These are phyloP conservation scores for Panzeria rudis DNA, from an alignment of 2,888 invertebrate species.

Conservation along the genomic window DNA sequence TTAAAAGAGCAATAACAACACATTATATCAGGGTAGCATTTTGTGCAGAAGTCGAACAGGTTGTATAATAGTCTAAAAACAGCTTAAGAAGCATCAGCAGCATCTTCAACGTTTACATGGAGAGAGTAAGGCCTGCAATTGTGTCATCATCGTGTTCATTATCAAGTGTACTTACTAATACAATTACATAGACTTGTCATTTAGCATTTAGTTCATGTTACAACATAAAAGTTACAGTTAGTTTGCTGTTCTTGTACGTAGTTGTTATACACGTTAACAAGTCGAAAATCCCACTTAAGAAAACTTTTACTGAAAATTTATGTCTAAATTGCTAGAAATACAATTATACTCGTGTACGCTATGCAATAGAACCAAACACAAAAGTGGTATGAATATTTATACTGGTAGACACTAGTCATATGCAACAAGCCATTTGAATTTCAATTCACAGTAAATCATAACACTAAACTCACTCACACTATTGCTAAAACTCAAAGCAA, in stretches of 20 bases:
- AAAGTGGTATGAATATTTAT: neutral
- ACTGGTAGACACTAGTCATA: too few relatives aligned
- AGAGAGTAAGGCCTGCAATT: constrained; percentile 9
- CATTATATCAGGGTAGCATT: too few relatives aligned
- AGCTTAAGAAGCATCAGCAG: constrained; percentile 2
- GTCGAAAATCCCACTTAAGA: constrained; percentile 70
- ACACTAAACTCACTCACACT: too few relatives aligned
- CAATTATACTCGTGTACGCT: constrained; percentile 5
- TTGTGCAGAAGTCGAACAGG: too few relatives aligned
- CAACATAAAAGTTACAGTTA: constrained; percentile 46
- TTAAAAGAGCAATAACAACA: too few relatives aligned
- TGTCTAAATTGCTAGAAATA: constrained; percentile 64
- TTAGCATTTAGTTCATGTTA: constrained; percentile 69
- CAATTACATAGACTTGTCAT: constrained; percentile 71
- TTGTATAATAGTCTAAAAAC: too few relatives aligned
- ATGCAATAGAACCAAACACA: neutral
- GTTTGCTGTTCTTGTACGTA: neutral
- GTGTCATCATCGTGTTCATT: constrained; percentile 30
- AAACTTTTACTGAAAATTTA: constrained; percentile 67
- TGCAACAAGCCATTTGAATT: too few relatives aligned
- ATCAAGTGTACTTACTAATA: constrained; percentile 62
- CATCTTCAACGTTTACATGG: constrained; percentile 2
- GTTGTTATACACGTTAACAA: constrained; percentile 58
- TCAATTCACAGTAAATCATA: too few relatives aligned
- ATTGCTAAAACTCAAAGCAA: too few relatives aligned